phyloP scores from a whole-genome alignment of 2,113 vertebrate genomes.

The Nesoenas mayeri region DNA sequence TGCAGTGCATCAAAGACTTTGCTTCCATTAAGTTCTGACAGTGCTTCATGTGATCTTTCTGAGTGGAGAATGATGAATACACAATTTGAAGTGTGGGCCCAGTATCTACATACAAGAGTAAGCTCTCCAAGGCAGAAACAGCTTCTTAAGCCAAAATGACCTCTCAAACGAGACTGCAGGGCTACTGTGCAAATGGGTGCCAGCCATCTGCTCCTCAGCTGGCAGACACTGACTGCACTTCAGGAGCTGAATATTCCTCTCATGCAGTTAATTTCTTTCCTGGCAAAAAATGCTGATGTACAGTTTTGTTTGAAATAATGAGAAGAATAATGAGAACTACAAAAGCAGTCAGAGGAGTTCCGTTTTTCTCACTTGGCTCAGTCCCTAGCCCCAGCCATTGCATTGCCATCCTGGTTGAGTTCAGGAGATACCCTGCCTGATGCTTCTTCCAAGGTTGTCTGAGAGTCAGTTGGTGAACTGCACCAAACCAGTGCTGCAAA shows the following conservation, averaged over 20 bases:
- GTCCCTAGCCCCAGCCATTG: background rate
- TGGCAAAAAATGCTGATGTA: background rate
- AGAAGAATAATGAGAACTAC: background rate
- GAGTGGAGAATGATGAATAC: background rate
- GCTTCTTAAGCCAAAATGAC: background rate
- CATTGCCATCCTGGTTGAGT: background rate
- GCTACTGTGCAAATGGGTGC: slow-evolving; percentile 33
- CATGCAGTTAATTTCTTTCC: background rate
- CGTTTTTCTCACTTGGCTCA: background rate
- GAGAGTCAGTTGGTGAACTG: background rate
- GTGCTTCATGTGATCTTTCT: background rate
- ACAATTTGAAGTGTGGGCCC: background rate
- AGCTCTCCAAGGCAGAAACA: background rate
- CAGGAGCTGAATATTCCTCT: background rate
- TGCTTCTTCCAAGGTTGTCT: background rate
- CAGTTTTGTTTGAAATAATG: background rate
- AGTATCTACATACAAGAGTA: background rate
- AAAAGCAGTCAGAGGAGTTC: background rate
- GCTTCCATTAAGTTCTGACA: background rate
- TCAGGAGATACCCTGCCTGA: background rate
- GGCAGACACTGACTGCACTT: background rate
- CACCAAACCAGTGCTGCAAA: background rate
- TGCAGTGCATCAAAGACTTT: background rate
- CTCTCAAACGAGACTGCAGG: background rate
- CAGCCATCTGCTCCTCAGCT: slow-evolving; percentile 37